Conservation (phyloP, 2,888 invertebrate genomes). For the Cecidostiba fungosa region DNA sequence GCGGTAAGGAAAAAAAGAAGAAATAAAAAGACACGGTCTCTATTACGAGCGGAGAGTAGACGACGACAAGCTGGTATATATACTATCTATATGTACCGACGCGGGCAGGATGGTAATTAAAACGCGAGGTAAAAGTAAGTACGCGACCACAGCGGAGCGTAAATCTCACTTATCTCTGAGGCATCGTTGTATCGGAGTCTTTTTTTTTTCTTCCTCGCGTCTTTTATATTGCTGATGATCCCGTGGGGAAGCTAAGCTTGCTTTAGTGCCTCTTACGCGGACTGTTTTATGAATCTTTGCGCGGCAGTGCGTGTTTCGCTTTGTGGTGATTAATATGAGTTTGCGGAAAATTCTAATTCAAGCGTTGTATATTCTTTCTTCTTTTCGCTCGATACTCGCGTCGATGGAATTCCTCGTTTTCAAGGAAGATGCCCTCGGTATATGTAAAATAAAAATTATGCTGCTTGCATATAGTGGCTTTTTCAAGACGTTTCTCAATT, state of each 20-base stretch:
- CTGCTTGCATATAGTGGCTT: too few relatives aligned
- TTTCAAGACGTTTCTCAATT: too few relatives aligned
- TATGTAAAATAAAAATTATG: too few relatives aligned
- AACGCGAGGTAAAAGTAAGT: not conserved
- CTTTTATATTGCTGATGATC: conserved; percentile 13
- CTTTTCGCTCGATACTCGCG: not conserved
- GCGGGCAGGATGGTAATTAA: conserved; percentile 33
- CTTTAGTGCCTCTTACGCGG: not conserved
- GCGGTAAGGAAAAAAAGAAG: not conserved
- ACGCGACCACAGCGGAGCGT: not conserved
- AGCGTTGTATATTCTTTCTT: too few relatives aligned
- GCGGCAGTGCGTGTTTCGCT: not conserved
- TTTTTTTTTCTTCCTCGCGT: not conserved
- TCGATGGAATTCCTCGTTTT: too few relatives aligned
- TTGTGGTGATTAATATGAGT: not conserved
- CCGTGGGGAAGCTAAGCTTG: not conserved
- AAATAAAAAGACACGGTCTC: not conserved
- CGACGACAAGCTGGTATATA: not conserved
- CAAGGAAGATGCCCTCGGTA: too few relatives aligned
- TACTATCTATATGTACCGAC: not conserved
- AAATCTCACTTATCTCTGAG: conserved; percentile 43
- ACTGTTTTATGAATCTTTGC: not conserved
- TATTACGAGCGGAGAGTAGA: not conserved
- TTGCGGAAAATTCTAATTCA: too few relatives aligned
- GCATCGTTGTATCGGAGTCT: not conserved